A percentile compares a stretch with the other conserved stretches of the same genome.
Conservation (phyloP, 2,888 invertebrate species). For the Agonopterix arenella region DNA sequence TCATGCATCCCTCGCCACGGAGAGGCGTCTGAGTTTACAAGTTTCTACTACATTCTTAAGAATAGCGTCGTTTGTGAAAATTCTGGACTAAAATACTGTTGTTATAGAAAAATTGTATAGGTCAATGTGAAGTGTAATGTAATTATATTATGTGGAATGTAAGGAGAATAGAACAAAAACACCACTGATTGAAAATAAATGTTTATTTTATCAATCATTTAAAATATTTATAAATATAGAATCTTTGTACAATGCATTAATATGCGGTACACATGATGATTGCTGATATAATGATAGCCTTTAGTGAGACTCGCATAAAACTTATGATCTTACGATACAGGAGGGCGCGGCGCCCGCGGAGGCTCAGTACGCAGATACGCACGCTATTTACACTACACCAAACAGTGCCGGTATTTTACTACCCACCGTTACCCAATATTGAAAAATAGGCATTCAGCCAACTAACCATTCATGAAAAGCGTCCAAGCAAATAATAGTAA, state of each 20-base stretch:
- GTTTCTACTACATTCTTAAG: background rate
- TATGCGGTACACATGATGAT: constrained; percentile 53
- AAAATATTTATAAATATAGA: constrained; percentile 71
- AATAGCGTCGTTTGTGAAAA: background rate
- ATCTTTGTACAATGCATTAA: constrained; percentile 71
- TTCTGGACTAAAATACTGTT: background rate
- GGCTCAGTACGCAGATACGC: constrained; percentile 10
- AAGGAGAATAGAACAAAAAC: constrained; percentile 23
- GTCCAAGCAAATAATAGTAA: constrained; percentile 33
- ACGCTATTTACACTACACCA: constrained; percentile 39
- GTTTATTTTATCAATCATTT: constrained; percentile 73
- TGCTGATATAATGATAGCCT: constrained; percentile 34
- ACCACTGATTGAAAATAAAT: constrained; percentile 64
- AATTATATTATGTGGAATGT: too few species aligned
- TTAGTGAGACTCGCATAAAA: constrained; percentile 46
- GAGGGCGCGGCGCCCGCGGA: background rate
- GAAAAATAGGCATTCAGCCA: constrained; percentile 23
- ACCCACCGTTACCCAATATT: constrained; percentile 19
- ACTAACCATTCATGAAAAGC: constrained; percentile 17
- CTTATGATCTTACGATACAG: constrained; percentile 21
- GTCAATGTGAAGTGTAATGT: too few species aligned
- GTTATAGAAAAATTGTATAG: background rate
- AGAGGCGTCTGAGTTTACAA: constrained; percentile 11
- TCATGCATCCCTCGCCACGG: constrained; percentile 24
- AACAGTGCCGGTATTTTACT: constrained; percentile 10